phyloP scores from a whole-genome alignment of 2,888 invertebrate genomes.

The Leptopilina syphax region DNA sequence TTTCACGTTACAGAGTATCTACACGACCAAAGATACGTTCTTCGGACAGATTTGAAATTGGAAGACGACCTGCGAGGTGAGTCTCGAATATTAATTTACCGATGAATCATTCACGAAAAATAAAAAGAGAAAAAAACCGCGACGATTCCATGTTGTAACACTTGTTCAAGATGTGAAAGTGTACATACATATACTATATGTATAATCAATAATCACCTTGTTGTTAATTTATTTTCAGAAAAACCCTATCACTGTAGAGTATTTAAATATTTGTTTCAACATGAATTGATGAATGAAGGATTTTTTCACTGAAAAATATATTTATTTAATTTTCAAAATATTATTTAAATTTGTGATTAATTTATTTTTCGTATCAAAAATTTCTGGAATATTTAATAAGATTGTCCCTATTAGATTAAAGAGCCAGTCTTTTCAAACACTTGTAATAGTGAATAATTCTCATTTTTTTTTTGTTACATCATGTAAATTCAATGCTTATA shows the following conservation, averaged over 20 bases:
- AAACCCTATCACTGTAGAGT: no score
- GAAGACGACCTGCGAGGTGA: slow-evolving; percentile 65
- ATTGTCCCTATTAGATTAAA: not conserved
- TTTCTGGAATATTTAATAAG: not conserved
- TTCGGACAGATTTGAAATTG: slow-evolving; percentile 61
- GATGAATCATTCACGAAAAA: slow-evolving; percentile 55
- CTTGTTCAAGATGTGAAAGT: slow-evolving; percentile 21
- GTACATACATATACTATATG: not conserved
- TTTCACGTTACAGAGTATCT: slow-evolving; percentile 78
- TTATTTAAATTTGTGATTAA: no score
- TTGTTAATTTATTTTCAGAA: not conserved
- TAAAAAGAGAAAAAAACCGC: slow-evolving; percentile 43
- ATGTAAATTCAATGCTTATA: slow-evolving; percentile 5
- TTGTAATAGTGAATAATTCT: not conserved
- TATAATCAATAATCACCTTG: no score
- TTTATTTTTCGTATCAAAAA: not conserved
- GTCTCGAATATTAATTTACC: slow-evolving; percentile 60
- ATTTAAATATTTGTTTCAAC: no score
- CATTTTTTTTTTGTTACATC: slow-evolving; percentile 30
- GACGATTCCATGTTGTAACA: slow-evolving; percentile 23
- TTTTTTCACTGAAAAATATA: no score
- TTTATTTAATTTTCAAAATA: no score
- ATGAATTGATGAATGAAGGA: no score
- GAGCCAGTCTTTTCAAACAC: not conserved
- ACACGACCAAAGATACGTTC: slow-evolving; percentile 78